Evolutionary conservation across 2,113 vertebrate species (phyloP).

Genomic region (Zonotrichia leucophrys): DNA sequence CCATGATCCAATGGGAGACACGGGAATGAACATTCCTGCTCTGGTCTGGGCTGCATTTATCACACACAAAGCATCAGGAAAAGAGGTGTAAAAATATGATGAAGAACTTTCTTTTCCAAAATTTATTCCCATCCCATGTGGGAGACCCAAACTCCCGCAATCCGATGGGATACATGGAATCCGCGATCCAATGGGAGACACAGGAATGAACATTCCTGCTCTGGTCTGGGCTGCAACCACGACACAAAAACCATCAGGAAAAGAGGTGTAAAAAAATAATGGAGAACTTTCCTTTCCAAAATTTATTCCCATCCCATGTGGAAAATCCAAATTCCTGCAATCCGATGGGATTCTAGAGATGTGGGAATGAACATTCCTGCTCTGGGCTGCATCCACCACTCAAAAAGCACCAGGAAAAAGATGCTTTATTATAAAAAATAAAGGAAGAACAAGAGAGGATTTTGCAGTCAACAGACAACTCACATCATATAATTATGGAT

Average conservation of each 20-base stretch:
- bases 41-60: constrained; percentile 40
- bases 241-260: too few species aligned
- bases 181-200: too few species aligned
- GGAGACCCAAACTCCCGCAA: neutral
- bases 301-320: too few species aligned
- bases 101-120: neutral
- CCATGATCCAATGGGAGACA: too few species aligned
- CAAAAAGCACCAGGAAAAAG: too few species aligned
- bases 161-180: neutral
- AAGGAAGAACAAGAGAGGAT: neutral
- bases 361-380: too few species aligned
- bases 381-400: too few species aligned
- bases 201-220: neutral
- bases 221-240: too few species aligned
- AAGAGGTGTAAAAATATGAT: neutral
- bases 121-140: neutral
- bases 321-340: too few species aligned
- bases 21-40: neutral
- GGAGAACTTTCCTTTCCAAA: too few species aligned
- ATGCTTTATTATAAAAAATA: neutral
- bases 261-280: too few species aligned
- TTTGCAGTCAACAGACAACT: neutral
- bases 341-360: too few species aligned
- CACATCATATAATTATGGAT: neutral
- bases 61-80: neutral